Base-by-base conservation (phyloP, 2,797 vertebrate genomes). In the Propithecus perrieri region DNA sequence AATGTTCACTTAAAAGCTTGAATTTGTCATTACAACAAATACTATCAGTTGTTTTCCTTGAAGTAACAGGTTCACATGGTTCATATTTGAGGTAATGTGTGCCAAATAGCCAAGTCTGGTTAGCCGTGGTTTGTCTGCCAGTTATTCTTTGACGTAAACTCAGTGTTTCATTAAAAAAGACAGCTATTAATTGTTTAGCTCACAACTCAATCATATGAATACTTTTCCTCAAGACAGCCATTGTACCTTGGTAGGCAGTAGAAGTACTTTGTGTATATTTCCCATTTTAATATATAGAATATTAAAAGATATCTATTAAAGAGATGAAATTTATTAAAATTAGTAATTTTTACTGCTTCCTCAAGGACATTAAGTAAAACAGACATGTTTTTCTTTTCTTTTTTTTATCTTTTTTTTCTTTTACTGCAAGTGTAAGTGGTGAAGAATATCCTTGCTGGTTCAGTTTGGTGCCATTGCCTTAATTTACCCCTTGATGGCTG, bases 131-230 rank as follows among this genome's bases (percentile, higher is more conserved):
- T 87, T 93, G 30, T 86, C 41, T 63, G 4, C 83, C 33, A 38
- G 10, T 75, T 71, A 15, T 93, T 83, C 81, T 71, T 86, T 87
- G 38, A 80, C 35, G 8, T 92, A 67, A 96, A 96, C 22, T 94
- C 11, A 33, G 1, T 33, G 0, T 95, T 95, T 96, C 7, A 43
- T 90, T 92, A 14, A 59, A 96, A 84, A 80, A 91, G 4, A 6
- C n/a, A 80, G 14, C 13, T 86, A 30, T 57, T 57, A 57, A 26
- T 26, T 57, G 26, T 76, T 91, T 50, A 69, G 38, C 55, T 80
- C 26, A 72, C n/a, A 84, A 50, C 7, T 74, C 72, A 74, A 38
- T 67, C 26, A 22, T 59, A 55, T 33, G 53, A 83, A 88, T 69
- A 63, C 38, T 85, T 83, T 75, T 63, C 26, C 61, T 93, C 14